Evolutionary conservation across 2,113 vertebrate species (phyloP), one percentile per base, ranked within the genome.

Genomic region (Sisor rabdophorus): DNA sequence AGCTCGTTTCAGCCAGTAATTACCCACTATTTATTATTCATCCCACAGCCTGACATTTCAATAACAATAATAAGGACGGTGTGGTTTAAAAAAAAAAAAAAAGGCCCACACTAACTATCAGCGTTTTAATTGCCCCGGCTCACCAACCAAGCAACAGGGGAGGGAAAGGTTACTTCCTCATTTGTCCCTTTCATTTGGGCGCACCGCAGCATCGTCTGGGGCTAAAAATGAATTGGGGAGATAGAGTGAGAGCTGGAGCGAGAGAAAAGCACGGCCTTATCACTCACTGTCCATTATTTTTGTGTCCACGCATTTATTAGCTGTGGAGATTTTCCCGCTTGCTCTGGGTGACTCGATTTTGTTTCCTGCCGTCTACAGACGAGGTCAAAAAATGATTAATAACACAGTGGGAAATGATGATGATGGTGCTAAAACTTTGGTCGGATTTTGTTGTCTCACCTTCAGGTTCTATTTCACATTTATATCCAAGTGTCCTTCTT

Each of bases 11-110:
- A 93, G 95, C 94, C 94, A 92, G 93, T 96, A 95, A 98, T 98
- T 98, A 96, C 88, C 91, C 89, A 93, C 95, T 95, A 97, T 98
- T 96, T 95, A 98, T 98, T 97, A 97, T 98, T 98, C 95, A 97
- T 97, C 92, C 93, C 91, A 91, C 91, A 93, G 86, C 87, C 89
- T 96, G 95, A 96, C 95, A 97, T 98, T 98, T 98, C 95, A 91
- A 89, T 91, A 92, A 89, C 88, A 91, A 91, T 90, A 92, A 91
- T 89, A 91, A 87, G 87, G 82, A 85, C 83, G 86, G 80, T 84
- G 83, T 73, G 72, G 65, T 63, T 50, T 1, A 28, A 67, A 67
- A 67, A 67, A 30, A 60, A 72, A 32, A n/a, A 67, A 89, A 86
- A 90, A 90, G 90, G 73, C 64, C 85, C 83, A 76, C 78, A 76